A percentile compares a stretch with the other conserved stretches of the same genome.
Evolutionary conservation across 92 coral and sea anemone species (phyloP).

Genomic region (Paragorgia papillata): DNA sequence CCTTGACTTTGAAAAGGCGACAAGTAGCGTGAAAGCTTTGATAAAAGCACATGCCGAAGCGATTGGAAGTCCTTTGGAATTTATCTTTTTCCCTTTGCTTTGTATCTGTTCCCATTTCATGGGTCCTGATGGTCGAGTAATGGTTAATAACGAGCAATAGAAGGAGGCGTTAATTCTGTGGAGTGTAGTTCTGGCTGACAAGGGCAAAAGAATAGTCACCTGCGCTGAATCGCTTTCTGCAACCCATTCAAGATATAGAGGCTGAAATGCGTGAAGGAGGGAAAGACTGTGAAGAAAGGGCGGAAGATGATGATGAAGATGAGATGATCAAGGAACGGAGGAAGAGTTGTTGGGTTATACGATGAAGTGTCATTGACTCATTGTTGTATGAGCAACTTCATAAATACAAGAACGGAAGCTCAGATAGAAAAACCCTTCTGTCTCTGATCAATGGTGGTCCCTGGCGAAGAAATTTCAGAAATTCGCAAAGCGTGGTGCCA

Average conservation of each 20-base stretch:
- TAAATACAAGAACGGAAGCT: constrained; percentile 60
- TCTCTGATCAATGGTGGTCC: constrained; percentile 52
- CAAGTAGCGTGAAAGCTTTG: no score
- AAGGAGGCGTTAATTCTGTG: constrained; percentile 49
- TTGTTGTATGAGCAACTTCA: constrained; percentile 58
- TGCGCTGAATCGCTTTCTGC: constrained; percentile 48
- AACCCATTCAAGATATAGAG: constrained; percentile 46
- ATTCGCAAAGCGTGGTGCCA: constrained; percentile 52
- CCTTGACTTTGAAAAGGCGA: no score
- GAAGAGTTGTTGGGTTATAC: constrained; percentile 61
- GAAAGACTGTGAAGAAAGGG: not conserved
- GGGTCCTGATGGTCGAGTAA: no score
- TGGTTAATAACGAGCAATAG: no score
- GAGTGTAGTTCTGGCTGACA: constrained; percentile 65
- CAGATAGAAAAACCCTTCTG: constrained; percentile 56
- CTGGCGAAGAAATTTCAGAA: constrained; percentile 53
- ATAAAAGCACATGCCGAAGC: no score
- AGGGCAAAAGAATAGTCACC: constrained; percentile 61
- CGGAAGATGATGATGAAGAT: constrained; percentile 19
- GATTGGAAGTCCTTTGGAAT: no score
- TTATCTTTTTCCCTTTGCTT: no score
- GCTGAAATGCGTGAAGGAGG: constrained; percentile 8
- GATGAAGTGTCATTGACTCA: constrained; percentile 64
- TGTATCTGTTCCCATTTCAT: no score
- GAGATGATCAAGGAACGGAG: constrained; percentile 27